Evolutionary conservation across 1,140 invertebrate genomes (phyloP).

Genomic region (Heliconius nattereri): DNA sequence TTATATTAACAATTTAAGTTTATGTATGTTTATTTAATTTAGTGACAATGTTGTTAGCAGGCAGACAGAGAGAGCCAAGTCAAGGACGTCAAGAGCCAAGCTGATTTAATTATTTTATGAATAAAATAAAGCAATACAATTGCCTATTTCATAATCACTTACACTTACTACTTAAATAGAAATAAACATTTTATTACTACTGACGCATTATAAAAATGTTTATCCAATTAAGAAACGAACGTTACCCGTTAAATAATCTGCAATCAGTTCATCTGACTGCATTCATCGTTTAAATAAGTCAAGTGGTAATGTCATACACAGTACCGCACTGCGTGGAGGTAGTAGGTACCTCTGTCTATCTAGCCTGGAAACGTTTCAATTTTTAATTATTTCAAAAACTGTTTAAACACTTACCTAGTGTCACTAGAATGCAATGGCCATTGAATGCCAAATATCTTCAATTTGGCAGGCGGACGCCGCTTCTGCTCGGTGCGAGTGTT

Average conservation of each 20-base stretch:
- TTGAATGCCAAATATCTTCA: constrained; percentile 80
- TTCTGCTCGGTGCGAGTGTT: constrained; percentile 68
- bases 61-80: no score
- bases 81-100: no score
- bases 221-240: constrained; percentile 20
- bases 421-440: constrained; percentile 80
- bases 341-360: not conserved
- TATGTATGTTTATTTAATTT: no score
- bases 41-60: no score
- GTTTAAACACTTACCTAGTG: constrained; percentile 57
- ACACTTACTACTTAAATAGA: not conserved
- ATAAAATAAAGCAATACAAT: no score
- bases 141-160: not conserved
- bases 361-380: constrained; percentile 10
- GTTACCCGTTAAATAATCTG: constrained; percentile 28
- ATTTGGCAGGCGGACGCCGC: constrained; percentile 71
- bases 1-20: no score
- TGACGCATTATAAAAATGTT: constrained; percentile 11
- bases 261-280: constrained; percentile 25
- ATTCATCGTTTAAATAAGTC: constrained; percentile 25
- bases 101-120: no score
- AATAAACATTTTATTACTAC: not conserved
- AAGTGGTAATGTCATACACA: constrained; percentile 25
- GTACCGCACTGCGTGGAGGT: not conserved
- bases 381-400: constrained; percentile 2